Percentiles rank a stretch among this genome's conserved stretches.
Conservation (phyloP, 2,888 invertebrate species). For the Gortyna flavago region DNA sequence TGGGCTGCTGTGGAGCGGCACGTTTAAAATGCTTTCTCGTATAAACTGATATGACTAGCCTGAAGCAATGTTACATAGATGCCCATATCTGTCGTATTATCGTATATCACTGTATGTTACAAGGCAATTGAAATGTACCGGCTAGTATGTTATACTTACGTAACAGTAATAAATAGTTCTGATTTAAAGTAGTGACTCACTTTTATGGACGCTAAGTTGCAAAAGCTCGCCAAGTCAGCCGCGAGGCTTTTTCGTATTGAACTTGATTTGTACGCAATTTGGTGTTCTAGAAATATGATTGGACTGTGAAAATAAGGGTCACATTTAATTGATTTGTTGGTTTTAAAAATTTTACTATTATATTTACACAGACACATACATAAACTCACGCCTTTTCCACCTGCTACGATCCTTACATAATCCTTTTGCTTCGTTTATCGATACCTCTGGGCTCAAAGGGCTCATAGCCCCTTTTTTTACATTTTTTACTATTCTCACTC, state of each 20-base stretch:
- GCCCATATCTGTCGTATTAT: constrained; percentile 22
- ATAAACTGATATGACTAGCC: constrained; percentile 28
- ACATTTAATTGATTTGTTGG: background rate
- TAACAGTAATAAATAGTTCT: constrained; percentile 46
- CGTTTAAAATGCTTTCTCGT: constrained; percentile 22
- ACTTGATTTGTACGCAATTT: constrained; percentile 33
- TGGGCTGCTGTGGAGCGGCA: background rate
- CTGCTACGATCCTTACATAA: no score
- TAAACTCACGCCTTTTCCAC: no score
- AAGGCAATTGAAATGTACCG: constrained; percentile 43
- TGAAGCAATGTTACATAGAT: constrained; percentile 43
- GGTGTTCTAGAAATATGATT: background rate
- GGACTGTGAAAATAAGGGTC: background rate
- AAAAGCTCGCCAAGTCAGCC: constrained; percentile 31
- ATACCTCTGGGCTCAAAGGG: no score
- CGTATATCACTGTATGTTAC: constrained; percentile 37
- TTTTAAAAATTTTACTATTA: background rate
- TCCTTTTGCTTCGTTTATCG: no score
- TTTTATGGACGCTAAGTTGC: constrained; percentile 30
- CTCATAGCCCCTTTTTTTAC: no score
- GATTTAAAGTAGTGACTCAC: constrained; percentile 40
- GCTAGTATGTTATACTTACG: constrained; percentile 42
- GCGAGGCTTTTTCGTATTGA: constrained; percentile 17
- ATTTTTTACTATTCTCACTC: no score
- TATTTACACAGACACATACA: background rate